phyloP scores from a whole-genome alignment of 2,888 invertebrate species.

The Candidula unifasciata region DNA sequence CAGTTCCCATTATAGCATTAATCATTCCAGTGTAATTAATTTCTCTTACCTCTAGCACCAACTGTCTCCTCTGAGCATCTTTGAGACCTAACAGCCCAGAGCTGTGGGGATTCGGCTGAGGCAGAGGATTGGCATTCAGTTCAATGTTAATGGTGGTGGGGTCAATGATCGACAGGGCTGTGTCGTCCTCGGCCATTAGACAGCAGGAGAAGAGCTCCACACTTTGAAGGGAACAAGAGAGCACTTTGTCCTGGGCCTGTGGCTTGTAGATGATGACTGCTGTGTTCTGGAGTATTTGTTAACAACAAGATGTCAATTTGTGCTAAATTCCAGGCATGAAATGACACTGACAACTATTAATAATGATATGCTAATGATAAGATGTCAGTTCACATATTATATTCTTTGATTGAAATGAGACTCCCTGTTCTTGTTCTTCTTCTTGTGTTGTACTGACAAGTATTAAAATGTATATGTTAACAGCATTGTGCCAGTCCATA shows the following conservation, averaged over 20 bases:
- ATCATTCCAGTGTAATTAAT: constrained; percentile 21
- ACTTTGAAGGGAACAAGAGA: constrained; percentile 90
- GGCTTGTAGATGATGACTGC: constrained; percentile 90
- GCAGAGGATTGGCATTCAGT: constrained; percentile 72
- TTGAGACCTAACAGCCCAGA: constrained; percentile 71
- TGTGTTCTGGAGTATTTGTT: constrained; percentile 83
- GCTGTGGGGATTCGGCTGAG: constrained; percentile 62
- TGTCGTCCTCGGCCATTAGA: constrained; percentile 92
- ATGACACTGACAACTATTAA: too few species aligned
- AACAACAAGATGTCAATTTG: not conserved
- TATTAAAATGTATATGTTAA: too few species aligned
- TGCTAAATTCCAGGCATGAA: not conserved
- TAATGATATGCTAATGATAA: too few species aligned
- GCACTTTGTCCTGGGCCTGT: constrained; percentile 84
- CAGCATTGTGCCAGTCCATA: too few species aligned
- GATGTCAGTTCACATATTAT: too few species aligned
- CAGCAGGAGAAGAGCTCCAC: constrained; percentile 96
- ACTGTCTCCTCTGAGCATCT: constrained; percentile 66
- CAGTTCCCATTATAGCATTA: too few species aligned
- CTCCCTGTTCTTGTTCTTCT: too few species aligned
- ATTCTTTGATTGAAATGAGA: too few species aligned
- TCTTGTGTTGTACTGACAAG: too few species aligned
- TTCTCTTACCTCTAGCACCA: constrained; percentile 76
- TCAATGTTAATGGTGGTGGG: constrained; percentile 86
- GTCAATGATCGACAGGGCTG: constrained; percentile 95